Evolutionary conservation across 92 coral and sea anemone species (phyloP).

Genomic region (Paragorgia papillata): DNA sequence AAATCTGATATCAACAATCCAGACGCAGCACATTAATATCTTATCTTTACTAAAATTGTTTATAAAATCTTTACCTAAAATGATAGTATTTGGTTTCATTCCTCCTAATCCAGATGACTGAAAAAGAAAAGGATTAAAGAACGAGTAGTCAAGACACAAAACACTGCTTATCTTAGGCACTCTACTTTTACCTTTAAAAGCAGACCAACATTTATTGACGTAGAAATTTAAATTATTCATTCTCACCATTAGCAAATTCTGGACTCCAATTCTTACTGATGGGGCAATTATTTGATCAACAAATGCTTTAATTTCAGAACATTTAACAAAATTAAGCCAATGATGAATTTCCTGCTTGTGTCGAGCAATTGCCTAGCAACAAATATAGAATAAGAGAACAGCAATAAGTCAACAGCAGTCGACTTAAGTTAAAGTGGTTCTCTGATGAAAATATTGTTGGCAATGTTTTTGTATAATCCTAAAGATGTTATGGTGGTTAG

Average conservation of each 20-base stretch:
- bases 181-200: background rate
- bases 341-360: constrained; percentile 28
- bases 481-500: no score
- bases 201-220: no score
- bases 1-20: no score
- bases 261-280: constrained; percentile 79
- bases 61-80: constrained; percentile 64
- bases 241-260: constrained; percentile 86
- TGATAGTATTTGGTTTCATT: constrained; percentile 93
- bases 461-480: no score
- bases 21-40: no score
- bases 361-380: constrained; percentile 66
- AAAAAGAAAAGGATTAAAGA: background rate
- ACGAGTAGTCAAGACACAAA: background rate
- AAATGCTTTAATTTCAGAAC: constrained; percentile 94
- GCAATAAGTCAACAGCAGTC: no score
- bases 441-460: no score
- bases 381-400: no score
- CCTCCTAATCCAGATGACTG: constrained; percentile 97
- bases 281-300: constrained; percentile 83
- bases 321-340: constrained; percentile 88
- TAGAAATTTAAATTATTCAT: background rate
- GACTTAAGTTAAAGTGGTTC: no score
- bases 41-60: no score
- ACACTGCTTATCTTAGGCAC: no score